Evolutionary conservation across 2,797 vertebrate species (phyloP), one percentile per base, ranked within the genome.

Genomic region (Nothura maculosa): DNA sequence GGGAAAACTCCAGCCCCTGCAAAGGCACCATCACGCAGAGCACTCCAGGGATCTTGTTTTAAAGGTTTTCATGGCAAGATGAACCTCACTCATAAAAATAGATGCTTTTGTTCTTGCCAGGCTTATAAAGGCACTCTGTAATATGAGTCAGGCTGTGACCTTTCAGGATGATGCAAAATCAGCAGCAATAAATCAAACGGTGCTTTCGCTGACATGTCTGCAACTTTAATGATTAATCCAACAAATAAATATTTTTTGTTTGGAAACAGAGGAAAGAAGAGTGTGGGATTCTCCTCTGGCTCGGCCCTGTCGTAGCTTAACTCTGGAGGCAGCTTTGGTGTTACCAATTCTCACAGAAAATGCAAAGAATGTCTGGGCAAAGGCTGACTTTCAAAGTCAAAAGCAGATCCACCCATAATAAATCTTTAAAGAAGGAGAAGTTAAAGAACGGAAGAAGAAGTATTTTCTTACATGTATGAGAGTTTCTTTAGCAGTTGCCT

Each of bases 151-250:
- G 52, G 78, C 75, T 28, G 8, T 68, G 83, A 80, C 90, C 93
- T 91, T 85, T 82, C 45, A 78, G 68, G 72, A 83, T 52, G 88
- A 88, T 89, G 84, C 88, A 89, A 85, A 90, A 85, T 82, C 93
- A 96, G 86, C 95, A 92, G 75, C 27, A 88, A 40, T 76, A 82
- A 91, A 88, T 90, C 77, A 66, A 67, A 72, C 0, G 2, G 20
- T 13, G 79, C 12, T 81, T 95, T 73, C 62, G 82, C 89, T 92
- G 93, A 91, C 91, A 93, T 10, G 52, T 57, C 81, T 85, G 84
- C 40, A 80, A 66, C 83, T 84, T 22, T 1, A 78, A 72, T 43
- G 81, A 80, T 85, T 74, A 93, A 90, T 63, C 32, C 80, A 82
- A 48, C 81, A 95, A 85, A 89, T 50, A 58, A 87, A 86, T 63